Evolutionary conservation across 2,888 invertebrate species (phyloP).

Genomic region (Mythimna lalbum): DNA sequence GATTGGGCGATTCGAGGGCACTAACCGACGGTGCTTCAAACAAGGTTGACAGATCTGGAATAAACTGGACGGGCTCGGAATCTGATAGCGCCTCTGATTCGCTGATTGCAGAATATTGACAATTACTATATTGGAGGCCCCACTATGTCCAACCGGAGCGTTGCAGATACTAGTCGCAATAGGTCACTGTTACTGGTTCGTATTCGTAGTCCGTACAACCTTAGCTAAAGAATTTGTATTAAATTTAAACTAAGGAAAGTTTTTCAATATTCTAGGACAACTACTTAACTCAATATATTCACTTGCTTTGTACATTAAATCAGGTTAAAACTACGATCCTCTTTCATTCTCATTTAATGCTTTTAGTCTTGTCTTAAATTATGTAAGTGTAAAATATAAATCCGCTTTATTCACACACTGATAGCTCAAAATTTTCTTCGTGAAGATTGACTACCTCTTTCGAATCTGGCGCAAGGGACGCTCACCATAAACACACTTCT

Average conservation of each 20-base stretch:
- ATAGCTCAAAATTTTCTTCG: conserved; percentile 7
- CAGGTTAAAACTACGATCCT: conserved; percentile 24
- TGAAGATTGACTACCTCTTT: conserved; percentile 39
- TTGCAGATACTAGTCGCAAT: conserved; percentile 26
- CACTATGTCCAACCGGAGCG: conserved; percentile 14
- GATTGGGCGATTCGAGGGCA: conserved; percentile 54
- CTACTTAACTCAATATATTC: conserved; percentile 20
- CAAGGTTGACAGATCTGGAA: conserved; percentile 57
- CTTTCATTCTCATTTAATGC: conserved; percentile 1
- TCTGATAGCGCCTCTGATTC: conserved; percentile 34
- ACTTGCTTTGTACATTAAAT: conserved; percentile 32
- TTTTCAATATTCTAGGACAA: conserved; percentile 27
- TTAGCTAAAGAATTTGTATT: not conserved
- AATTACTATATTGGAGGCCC: conserved; percentile 20
- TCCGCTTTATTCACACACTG: conserved; percentile 18
- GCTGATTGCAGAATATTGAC: conserved; percentile 29
- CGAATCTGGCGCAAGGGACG: conserved; percentile 17
- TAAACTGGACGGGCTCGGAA: conserved; percentile 40
- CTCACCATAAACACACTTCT: conserved; percentile 29
- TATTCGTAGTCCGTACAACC: conserved; percentile 2
- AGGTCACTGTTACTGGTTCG: not conserved
- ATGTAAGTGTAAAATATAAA: conserved; percentile 15
- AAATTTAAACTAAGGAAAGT: conserved; percentile 7
- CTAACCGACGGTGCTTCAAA: conserved; percentile 49
- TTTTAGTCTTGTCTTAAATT: conserved; percentile 12